Conservation (phyloP, 2,113 vertebrate species). For the Lepisosteus oculatus region DNA sequence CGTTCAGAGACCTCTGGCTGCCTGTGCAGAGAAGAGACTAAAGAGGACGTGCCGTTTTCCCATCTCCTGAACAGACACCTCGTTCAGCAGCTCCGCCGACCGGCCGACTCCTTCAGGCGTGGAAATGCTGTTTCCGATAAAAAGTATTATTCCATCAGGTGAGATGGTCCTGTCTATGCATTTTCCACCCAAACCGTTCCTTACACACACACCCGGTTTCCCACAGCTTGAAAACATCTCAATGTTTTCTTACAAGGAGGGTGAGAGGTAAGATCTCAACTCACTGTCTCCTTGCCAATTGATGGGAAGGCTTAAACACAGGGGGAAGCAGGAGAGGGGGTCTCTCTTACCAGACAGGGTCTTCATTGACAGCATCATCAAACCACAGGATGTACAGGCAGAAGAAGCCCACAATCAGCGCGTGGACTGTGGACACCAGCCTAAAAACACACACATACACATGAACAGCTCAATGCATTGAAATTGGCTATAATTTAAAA, state of each 20-base stretch:
- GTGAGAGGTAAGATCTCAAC: neutral
- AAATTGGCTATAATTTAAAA: too few species aligned
- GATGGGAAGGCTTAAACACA: neutral
- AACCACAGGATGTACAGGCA: conserved; percentile 75
- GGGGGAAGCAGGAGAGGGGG: neutral
- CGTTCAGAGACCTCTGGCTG: too few species aligned
- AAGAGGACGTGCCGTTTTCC: too few species aligned
- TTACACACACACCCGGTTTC: conserved; percentile 4
- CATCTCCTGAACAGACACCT: too few species aligned
- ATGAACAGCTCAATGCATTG: neutral
- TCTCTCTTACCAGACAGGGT: conserved; percentile 70
- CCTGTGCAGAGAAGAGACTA: too few species aligned
- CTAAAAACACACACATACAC: conserved; percentile 35
- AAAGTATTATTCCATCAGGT: too few species aligned
- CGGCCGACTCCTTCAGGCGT: too few species aligned
- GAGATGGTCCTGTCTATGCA: neutral
- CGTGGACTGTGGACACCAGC: conserved; percentile 70
- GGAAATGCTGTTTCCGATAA: too few species aligned
- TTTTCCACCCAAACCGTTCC: neutral
- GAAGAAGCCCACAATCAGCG: conserved; percentile 67
- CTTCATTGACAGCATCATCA: conserved; percentile 66
- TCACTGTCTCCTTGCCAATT: too few species aligned
- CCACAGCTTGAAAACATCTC: neutral
- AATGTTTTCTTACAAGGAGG: neutral
- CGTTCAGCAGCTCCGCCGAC: too few species aligned